Conservation (phyloP, 2,113 vertebrate species). For the Abramis brama region DNA sequence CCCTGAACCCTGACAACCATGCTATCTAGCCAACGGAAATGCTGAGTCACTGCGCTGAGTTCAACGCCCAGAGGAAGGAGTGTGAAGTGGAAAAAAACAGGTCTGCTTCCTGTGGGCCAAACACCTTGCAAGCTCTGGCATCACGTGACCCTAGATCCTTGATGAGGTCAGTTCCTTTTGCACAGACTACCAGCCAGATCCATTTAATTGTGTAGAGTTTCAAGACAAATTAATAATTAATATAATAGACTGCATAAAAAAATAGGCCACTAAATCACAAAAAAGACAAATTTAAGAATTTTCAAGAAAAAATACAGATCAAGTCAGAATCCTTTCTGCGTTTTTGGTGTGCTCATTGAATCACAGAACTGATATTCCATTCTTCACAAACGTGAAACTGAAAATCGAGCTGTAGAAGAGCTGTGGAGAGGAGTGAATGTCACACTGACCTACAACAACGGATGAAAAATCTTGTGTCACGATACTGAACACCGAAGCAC, state of each 20-base stretch:
- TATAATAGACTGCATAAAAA: not conserved
- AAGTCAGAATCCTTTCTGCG: not conserved
- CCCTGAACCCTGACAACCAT: slow-evolving; percentile 28
- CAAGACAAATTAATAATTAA: not conserved
- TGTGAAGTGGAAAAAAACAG: slow-evolving; percentile 69
- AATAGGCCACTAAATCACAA: not conserved
- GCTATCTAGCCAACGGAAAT: slow-evolving; percentile 19
- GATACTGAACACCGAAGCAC: slow-evolving; percentile 52
- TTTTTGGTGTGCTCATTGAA: not conserved
- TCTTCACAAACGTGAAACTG: slow-evolving; percentile 55
- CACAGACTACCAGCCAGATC: slow-evolving; percentile 6
- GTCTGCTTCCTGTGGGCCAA: slow-evolving; percentile 68
- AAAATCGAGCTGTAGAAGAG: slow-evolving; percentile 42
- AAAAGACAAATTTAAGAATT: not conserved
- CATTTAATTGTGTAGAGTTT: not conserved
- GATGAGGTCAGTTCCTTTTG: slow-evolving; percentile 35
- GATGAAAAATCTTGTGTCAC: slow-evolving; percentile 63
- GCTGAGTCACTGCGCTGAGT: slow-evolving; percentile 61
- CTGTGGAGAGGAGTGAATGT: slow-evolving; percentile 59
- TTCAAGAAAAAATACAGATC: not conserved
- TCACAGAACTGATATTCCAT: slow-evolving; percentile 36
- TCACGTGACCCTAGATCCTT: slow-evolving; percentile 35
- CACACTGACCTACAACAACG: slow-evolving; percentile 64
- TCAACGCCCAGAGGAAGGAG: slow-evolving; percentile 70
- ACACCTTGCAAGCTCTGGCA: slow-evolving; percentile 49